Evolutionary conservation across 2,888 invertebrate genomes (phyloP), one percentile per base, ranked within the genome.

Genomic region (Torymus tubicola): DNA sequence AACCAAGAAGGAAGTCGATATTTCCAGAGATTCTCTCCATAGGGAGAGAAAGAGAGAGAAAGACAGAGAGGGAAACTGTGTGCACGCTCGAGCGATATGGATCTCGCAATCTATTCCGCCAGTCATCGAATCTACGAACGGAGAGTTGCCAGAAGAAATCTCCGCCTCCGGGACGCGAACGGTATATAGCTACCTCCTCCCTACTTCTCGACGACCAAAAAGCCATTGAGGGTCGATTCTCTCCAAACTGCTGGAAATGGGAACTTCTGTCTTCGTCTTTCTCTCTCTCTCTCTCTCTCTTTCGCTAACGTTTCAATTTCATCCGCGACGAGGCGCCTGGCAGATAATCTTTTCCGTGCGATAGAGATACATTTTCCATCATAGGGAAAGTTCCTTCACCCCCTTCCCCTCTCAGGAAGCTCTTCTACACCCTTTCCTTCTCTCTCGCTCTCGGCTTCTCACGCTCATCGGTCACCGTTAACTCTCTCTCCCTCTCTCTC

Each of bases 41-140:
- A 8, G 42, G 16, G 58, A 11, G 21, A 52, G n/a, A 64, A 21
- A 21, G 57, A 13, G 52, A 52, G 31, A 13, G 58, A 60, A 60
- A 21, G 50, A 68, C 57, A 63, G 60, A 50, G 16, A 24, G 52
- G 21, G n/a, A 13, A 12, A 52, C 68, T 11, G 31, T 71, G 31
- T 24, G 65, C 52, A 64, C 61, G 63, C 50, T 57, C 67, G 67
- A 70, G 77, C 77, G 83, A 83, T 83, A 78, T 78, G 81, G 80
- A 82, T 81, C 78, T 72, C 18, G 75, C 83, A 82, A 83, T 82
- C 81, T 80, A 82, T 80, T 82, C 70, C 78, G 71, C 61, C 64
- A 78, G 77, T 79, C 78, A 81, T 81, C 79, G 81, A 82, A 80
- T 81, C 73, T 81, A 83, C 81, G 81, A 82, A 10, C 80, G 68